A percentile compares a stretch with the other conserved stretches of the same genome.
Conservation (phyloP, 2,113 vertebrate genomes). For the Platysternon megacephalum region DNA sequence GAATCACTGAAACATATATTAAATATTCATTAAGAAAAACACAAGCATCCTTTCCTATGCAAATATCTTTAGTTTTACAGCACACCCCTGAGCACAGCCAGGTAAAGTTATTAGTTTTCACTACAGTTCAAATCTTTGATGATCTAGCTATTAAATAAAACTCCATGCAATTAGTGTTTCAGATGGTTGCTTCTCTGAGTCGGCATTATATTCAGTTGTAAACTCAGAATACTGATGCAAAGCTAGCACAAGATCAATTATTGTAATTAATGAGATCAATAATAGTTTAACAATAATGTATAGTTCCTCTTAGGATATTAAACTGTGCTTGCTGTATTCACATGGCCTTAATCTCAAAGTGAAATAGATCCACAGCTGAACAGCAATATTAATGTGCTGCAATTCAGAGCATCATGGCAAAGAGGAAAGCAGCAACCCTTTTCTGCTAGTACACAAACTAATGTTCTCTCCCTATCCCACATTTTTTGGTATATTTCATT, state of each 20-base stretch:
- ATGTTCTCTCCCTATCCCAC: background rate
- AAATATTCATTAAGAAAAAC: background rate
- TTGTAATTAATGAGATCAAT: slow-evolving; percentile 44
- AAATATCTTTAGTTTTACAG: background rate
- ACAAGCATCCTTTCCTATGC: background rate
- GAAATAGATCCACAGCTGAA: background rate
- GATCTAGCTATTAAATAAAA: background rate
- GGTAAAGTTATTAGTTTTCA: background rate
- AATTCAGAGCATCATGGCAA: background rate
- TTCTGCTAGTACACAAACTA: rapidly evolving
- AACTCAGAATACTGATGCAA: background rate
- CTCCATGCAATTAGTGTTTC: background rate
- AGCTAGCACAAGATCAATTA: slow-evolving; percentile 24
- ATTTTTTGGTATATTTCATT: background rate
- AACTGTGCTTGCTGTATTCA: background rate
- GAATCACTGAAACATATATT: background rate
- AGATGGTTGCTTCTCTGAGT: background rate
- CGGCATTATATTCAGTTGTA: background rate
- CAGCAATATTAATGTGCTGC: background rate
- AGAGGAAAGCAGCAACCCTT: background rate
- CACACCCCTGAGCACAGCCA: slow-evolving; percentile 5
- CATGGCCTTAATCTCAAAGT: background rate
- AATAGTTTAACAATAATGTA: background rate
- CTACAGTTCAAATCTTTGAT: background rate
- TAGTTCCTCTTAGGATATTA: background rate